Evolutionary conservation across 2,113 vertebrate genomes (phyloP).

Genomic region (Calyptommatus sinebrachiatus): DNA sequence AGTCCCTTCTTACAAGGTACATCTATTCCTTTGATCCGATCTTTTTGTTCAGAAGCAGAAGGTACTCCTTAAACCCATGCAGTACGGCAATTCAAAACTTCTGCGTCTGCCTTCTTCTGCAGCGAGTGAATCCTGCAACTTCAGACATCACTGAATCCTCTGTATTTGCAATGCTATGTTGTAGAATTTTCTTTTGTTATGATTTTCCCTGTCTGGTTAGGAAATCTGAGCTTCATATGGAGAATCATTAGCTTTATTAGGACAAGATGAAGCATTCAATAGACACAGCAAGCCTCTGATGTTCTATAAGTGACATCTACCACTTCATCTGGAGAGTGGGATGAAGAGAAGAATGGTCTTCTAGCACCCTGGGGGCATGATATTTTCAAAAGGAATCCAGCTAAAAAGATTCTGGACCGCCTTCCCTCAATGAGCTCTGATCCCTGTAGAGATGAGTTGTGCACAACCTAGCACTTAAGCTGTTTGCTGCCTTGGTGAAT

Average conservation of each 20-base stretch:
- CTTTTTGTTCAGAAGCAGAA: rapidly evolving
- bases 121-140: neutral
- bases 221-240: neutral
- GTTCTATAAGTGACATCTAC: neutral
- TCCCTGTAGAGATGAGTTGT: slow-evolving; percentile 23
- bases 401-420: neutral
- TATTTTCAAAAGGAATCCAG: neutral
- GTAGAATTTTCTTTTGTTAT: neutral
- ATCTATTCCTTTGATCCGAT: neutral
- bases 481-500: slow-evolving; percentile 34
- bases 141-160: neutral
- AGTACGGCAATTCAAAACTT: neutral
- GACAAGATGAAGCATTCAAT: neutral
- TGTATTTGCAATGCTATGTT: neutral
- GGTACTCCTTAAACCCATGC: neutral
- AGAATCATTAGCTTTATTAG: slow-evolving; percentile 25
- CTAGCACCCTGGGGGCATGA: rapidly evolving
- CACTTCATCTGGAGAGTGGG: neutral
- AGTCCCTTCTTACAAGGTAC: rapidly evolving
- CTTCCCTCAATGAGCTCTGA: neutral
- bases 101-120: neutral
- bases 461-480: slow-evolving; percentile 41
- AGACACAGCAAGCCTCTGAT: neutral
- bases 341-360: neutral
- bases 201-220: rapidly evolving